Conservation (phyloP, 2,797 vertebrate genomes). For the Acanthornis magna region DNA sequence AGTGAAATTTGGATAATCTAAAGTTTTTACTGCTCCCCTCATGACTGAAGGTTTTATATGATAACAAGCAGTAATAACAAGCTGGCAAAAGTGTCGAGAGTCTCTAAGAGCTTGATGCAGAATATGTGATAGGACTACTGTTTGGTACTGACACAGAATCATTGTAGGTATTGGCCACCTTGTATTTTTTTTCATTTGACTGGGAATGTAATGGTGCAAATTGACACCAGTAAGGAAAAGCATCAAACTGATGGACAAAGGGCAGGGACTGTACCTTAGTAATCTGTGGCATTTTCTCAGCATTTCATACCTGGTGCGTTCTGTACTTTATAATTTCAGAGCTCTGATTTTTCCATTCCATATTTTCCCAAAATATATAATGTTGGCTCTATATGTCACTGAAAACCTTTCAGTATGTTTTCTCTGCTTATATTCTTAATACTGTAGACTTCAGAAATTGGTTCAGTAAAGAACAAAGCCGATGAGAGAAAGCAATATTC, state of each 20-base stretch:
- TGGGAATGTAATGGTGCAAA: neutral
- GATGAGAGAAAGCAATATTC: slow-evolving; percentile 79
- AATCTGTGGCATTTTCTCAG: neutral
- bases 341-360: neutral
- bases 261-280: neutral
- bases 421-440: slow-evolving; percentile 36
- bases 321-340: neutral
- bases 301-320: neutral
- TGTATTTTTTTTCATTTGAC: neutral
- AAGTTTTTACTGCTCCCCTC: neutral
- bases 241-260: neutral
- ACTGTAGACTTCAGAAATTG: slow-evolving; percentile 84
- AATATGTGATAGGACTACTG: neutral
- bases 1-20: neutral
- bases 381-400: neutral
- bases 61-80: neutral
- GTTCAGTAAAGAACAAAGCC: slow-evolving; percentile 76
- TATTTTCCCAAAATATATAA: neutral
- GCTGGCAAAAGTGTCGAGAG: neutral
- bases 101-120: neutral
- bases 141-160: neutral
- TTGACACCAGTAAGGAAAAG: neutral
- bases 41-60: neutral
- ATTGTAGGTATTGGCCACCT: neutral
- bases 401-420: neutral